Evolutionary conservation across 2,797 vertebrate species (phyloP).

Genomic region (Anabacerthia variegaticeps): DNA sequence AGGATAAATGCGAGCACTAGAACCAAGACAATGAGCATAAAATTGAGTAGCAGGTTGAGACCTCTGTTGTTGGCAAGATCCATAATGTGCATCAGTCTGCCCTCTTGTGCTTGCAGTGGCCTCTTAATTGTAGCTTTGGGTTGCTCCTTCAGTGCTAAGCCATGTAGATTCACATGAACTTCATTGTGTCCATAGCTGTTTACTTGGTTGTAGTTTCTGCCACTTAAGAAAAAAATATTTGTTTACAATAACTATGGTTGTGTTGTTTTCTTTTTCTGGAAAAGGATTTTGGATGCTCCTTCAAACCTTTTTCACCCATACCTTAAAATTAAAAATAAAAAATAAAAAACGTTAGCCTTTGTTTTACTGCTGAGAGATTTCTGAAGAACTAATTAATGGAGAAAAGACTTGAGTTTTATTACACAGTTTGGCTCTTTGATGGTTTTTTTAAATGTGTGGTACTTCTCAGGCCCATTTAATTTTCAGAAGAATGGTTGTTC

Average conservation of each 20-base stretch:
- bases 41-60: conserved; percentile 82
- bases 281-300: neutral
- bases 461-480: neutral
- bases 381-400: neutral
- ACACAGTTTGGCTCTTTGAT: neutral
- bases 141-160: neutral
- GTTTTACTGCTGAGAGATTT: neutral
- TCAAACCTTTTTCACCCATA: neutral
- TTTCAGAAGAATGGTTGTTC: neutral
- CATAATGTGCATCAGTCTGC: conserved; percentile 52
- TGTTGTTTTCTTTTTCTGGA: neutral
- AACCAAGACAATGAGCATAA: conserved; percentile 80
- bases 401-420: neutral
- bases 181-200: neutral
- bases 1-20: conserved; percentile 80
- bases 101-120: neutral
- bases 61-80: conserved; percentile 80
- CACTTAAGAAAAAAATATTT: neutral
- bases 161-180: neutral
- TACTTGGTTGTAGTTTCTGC: neutral
- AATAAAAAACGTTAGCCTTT: neutral
- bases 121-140: neutral
- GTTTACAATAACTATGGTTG: neutral
- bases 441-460: neutral
- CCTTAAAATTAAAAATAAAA: neutral